phyloP scores from a whole-genome alignment of 2,888 invertebrate genomes.

The Sarcophaga caerulescens region DNA sequence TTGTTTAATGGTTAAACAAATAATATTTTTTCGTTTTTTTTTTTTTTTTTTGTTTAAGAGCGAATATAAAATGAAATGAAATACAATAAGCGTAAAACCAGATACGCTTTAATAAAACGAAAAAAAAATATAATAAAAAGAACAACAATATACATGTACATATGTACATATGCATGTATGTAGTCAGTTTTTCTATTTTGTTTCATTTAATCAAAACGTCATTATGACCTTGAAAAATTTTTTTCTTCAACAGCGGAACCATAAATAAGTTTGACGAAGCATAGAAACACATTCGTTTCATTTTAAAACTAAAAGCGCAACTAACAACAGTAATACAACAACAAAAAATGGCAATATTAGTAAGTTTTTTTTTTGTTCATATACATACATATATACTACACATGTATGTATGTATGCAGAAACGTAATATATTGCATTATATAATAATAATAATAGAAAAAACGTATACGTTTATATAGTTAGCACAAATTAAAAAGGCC shows the following conservation, averaged over 20 bases:
- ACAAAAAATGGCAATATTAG: conserved; percentile 35
- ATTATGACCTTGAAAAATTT: conserved; percentile 76
- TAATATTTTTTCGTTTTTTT: too few species aligned
- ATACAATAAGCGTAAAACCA: conserved; percentile 67
- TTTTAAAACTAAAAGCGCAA: neutral
- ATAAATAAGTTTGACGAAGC: conserved; percentile 71
- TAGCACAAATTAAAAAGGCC: neutral
- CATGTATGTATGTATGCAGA: neutral
- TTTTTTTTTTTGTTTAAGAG: neutral
- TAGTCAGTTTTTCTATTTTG: conserved; percentile 50
- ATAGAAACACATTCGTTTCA: conserved; percentile 62
- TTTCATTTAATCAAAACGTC: conserved; percentile 69
- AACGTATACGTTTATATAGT: neutral
- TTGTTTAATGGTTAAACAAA: conserved; percentile 28
- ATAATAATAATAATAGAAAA: neutral
- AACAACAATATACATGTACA: too few species aligned
- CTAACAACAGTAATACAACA: neutral
- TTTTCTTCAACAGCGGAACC: conserved; percentile 76
- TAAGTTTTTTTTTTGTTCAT: neutral
- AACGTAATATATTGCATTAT: conserved; percentile 8
- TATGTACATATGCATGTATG: conserved; percentile 30
- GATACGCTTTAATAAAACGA: conserved; percentile 54
- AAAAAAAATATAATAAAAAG: too few species aligned
- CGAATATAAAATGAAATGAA: conserved; percentile 29
- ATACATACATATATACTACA: neutral